Evolutionary conservation across 2,113 vertebrate species (phyloP), one percentile per base, ranked within the genome.

Genomic region (Cariama cristata): DNA sequence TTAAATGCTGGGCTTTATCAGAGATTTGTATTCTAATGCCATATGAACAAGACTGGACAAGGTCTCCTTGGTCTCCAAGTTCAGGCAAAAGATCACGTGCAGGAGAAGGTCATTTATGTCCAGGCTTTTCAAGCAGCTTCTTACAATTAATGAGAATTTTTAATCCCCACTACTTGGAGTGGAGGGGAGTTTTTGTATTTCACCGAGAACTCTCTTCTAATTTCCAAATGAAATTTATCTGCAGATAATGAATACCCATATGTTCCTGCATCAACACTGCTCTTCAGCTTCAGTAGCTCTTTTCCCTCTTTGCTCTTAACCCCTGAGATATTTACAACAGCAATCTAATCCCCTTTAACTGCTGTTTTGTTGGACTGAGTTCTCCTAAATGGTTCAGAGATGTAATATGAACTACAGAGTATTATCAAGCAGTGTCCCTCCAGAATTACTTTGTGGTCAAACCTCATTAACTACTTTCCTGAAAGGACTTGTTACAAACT

Each of bases 211-310:
- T 83, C 72, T 73, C 55, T 86, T 74, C 76, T 80, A 42, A 67
- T 93, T 86, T 93, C 45, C 59, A 64, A 15, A 59, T n/a, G 83
- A 71, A 91, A 86, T 86, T 89, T 96, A 56, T 93, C 91, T 81
- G 72, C 72, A 44, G 72, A 86, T 92, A 88, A 58, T 59, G 83
- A 95, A 86, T 86, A 53, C 53, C 21, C 60, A 15, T 53, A 76
- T 66, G 42, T 71, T 96, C n/a, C 80, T 63, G 63, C 15, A 0
- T 74, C 88, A 62, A 24, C 59, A 30, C 40, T 76, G 71, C 75
- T 88, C 75, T 79, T 79, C 86, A 88, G 72, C 83, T 84, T 95
- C 91, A 73, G 45, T 21, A 80, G 79, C 59, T 92, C 72, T 85
- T 95, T 86, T 62, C 45, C 45, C 47, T 91, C 79, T 80, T 80